Percentiles rank a stretch among this genome's conserved stretches.
Evolutionary conservation across 2,113 vertebrate genomes (phyloP).

Genomic region (Pachycephala philippinensis): DNA sequence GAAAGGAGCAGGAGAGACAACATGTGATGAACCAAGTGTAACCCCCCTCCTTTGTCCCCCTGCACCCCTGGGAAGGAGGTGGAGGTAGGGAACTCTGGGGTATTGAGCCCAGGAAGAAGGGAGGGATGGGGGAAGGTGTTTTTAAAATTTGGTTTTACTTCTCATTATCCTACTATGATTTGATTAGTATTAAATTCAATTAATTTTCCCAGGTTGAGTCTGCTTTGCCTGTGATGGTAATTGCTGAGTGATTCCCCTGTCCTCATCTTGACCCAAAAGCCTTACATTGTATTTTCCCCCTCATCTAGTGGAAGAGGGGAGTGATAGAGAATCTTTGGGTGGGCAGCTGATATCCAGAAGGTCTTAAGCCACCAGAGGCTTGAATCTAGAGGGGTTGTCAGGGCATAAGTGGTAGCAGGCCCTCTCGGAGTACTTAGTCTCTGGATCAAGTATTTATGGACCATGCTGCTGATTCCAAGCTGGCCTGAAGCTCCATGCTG

Average conservation of each 20-base stretch:
- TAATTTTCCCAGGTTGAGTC: not conserved
- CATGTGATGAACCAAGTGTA: not conserved
- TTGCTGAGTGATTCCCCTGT: not conserved
- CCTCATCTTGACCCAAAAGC: not conserved
- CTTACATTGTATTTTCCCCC: not conserved
- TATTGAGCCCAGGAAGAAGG: not conserved
- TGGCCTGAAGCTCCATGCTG: not conserved
- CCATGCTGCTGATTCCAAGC: not conserved
- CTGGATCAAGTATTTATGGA: not conserved
- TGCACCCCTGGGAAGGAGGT: not conserved
- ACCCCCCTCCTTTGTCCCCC: rapidly evolving
- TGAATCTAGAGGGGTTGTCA: not conserved
- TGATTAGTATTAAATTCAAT: not conserved
- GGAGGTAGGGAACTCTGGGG: not conserved
- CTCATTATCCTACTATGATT: not conserved
- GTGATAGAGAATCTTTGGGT: not conserved
- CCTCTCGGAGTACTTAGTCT: rapidly evolving
- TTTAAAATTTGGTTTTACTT: not conserved
- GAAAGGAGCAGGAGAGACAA: not conserved
- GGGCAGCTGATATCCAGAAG: not conserved
- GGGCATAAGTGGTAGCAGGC: not conserved
- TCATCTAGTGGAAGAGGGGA: not conserved
- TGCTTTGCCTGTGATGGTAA: not conserved
- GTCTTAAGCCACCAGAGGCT: not conserved
- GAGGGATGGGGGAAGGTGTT: not conserved